Base-by-base conservation (phyloP, 2,888 invertebrate genomes). In the Erebia aethiops region DNA sequence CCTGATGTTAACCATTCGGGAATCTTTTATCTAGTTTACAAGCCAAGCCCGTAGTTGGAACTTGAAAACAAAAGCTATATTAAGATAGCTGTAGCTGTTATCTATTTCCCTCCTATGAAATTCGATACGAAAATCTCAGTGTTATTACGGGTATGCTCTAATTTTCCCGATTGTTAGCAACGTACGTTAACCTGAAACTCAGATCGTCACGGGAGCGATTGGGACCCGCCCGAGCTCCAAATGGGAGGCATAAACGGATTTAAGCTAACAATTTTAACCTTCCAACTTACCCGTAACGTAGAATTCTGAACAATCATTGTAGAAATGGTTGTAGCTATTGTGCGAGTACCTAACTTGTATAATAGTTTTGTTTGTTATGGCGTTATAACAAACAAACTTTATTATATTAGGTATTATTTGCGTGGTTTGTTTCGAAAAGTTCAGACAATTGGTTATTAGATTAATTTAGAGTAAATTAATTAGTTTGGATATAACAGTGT, bases 181-280 rank as follows among this genome's bases (percentile, higher is more conserved):
- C 66, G 66, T 80, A 79, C 85, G 83, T 87, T 88, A 88, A 87
- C 87, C 85, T 82, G 85, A 84, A 84, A 85, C 84, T 85, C 82
- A 79, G 80, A 79, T 83, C 86, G 84, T 81, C 91, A 73, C 75
- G 91, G 89, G 92, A 90, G 82, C 91, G 85, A 91, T 92, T 84
- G 88, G 79, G 83, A 85, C 85, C 82, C 85, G 85, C 86, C 81
- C 81, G 78, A 81, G 79, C 78, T 75, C 77, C 78, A 78, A 84
- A 80, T 81, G 81, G 85, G 84, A 83, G 81, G 84, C 81, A 89
- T 88, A 90, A 91, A 89, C 86, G 89, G 90, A 92, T 92, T 91
- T 89, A 86, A 86, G 82, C 84, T 83, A 86, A 87, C 89, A 90
- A 89, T 92, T 92, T 90, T 85, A 91, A 89, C 88, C 87, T 83